Evolutionary conservation across 1,140 invertebrate species (phyloP).

Genomic region (Megalonaias nervosa): DNA sequence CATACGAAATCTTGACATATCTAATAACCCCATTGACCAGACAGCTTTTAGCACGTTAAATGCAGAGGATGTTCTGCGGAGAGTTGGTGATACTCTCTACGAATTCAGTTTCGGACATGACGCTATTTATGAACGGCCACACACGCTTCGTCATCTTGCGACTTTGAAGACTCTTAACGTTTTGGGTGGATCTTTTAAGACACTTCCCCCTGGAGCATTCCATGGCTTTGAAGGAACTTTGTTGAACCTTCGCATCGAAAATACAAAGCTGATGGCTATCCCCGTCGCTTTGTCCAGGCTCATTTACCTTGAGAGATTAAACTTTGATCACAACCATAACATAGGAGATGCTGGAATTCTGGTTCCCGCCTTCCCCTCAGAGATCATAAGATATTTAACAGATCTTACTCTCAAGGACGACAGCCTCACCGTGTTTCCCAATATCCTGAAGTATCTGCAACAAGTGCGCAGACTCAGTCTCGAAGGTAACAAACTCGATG

Average conservation of each 20-base stretch:
- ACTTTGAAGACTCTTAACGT: conserved; percentile 18
- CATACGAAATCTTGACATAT: conserved; percentile 7
- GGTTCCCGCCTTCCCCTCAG: conserved; percentile 12
- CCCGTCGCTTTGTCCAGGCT: conserved; percentile 22
- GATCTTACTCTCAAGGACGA: conserved; percentile 24
- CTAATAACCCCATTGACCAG: conserved; percentile 26
- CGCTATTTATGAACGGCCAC: conserved; percentile 2
- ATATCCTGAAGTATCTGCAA: conserved; percentile 13
- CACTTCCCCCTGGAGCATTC: conserved; percentile 28
- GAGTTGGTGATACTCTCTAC: conserved; percentile 14
- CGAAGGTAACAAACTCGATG: conserved; percentile 22
- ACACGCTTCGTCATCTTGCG: conserved; percentile 23
- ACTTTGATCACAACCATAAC: conserved; percentile 32
- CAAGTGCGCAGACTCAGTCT: conserved; percentile 14
- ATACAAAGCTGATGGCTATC: conserved; percentile 31
- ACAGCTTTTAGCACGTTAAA: conserved; percentile 17
- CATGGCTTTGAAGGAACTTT: conserved; percentile 36
- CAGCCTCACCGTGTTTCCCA: conserved; percentile 24
- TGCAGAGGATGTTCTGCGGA: conserved; percentile 14
- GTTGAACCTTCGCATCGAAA: conserved; percentile 16
- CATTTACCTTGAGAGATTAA: conserved; percentile 13
- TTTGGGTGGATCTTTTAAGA: conserved; percentile 19
- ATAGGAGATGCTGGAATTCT: conserved; percentile 26
- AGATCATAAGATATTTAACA: background rate
- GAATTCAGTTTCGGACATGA: conserved; percentile 21